Base-by-base conservation (phyloP, 2,888 invertebrate genomes). In the Lasius platythorax region DNA sequence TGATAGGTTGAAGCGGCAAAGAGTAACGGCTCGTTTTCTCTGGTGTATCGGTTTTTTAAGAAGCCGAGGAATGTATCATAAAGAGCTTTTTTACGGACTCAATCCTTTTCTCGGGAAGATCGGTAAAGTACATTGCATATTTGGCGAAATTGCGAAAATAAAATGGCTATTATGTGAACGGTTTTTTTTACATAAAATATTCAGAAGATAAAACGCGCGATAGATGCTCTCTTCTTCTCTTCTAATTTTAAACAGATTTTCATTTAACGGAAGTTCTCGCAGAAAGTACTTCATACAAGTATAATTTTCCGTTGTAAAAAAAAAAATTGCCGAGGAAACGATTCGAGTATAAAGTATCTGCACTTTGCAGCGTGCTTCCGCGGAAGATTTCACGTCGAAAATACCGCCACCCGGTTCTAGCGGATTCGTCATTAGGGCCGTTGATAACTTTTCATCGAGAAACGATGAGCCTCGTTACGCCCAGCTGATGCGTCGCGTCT, bases 361-460 rank as follows among this genome's bases (percentile, higher is more conserved):
- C 53, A 12, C 9, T 12, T 67, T 46, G 40, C 56, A 68, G 5
- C 75, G 66, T 64, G 37, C 64, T 76, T 18, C 23, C 6, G 28
- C 18, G 46, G 9, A 11, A 46, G 63, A 40, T 67, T 68, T 28
- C n/a, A 37, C 40, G 40, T 56, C n/a, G 40, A 30, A 40, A 68
- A 40, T 40, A 67, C 9, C 76, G 40, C 12, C 12, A 4, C 40
- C 37, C 5, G 28, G 28, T 56, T 43, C 40, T 12, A 50, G 72
- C 64, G 43, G 61, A 46, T 61, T 67, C 50, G 53, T 75, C 72
- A 68, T 78, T 68, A 78, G n/a, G 56, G 78, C 50, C 56, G 78
- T 78, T 68, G 79, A 73, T 81, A 81, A 81, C 79, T 72, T 81
- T 81, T 81, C 79, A 73, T 33, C 73, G 61, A 61, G 73, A 70